Conservation (phyloP, 1,140 invertebrate species). For the Neodiprion pinetum region DNA sequence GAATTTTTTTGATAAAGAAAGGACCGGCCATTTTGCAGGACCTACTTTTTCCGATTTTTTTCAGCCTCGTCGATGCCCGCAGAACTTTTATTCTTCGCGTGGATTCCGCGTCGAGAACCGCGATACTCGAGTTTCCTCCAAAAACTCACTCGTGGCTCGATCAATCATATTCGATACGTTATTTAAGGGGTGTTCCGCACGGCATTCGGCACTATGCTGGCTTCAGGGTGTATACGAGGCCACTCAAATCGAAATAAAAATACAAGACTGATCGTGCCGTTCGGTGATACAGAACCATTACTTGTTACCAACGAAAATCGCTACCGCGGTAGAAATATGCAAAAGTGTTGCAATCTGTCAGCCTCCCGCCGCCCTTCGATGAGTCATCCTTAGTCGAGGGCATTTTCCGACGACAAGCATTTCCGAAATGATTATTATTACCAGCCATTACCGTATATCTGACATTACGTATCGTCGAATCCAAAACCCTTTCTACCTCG, state of each 20-base stretch:
- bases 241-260: background rate
- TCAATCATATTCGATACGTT: no score
- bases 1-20: no score
- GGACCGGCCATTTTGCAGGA: no score
- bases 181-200: no score
- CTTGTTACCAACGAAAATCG: background rate
- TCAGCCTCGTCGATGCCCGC: no score
- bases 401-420: slow-evolving; percentile 31
- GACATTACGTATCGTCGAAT: background rate
- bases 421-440: slow-evolving; percentile 37
- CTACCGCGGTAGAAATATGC: background rate
- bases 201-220: background rate
- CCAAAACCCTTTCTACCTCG: background rate
- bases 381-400: slow-evolving; percentile 24
- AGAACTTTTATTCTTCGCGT: no score
- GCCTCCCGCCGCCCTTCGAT: slow-evolving; percentile 13
- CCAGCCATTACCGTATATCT: slow-evolving; percentile 13
- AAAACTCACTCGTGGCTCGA: no score
- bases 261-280: background rate
- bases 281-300: background rate
- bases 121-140: no score
- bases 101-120: no score
- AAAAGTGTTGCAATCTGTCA: slow-evolving; percentile 10
- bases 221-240: background rate
- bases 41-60: no score